Conservation (phyloP, 2,888 invertebrate genomes). For the Drosophila yooni region DNA sequence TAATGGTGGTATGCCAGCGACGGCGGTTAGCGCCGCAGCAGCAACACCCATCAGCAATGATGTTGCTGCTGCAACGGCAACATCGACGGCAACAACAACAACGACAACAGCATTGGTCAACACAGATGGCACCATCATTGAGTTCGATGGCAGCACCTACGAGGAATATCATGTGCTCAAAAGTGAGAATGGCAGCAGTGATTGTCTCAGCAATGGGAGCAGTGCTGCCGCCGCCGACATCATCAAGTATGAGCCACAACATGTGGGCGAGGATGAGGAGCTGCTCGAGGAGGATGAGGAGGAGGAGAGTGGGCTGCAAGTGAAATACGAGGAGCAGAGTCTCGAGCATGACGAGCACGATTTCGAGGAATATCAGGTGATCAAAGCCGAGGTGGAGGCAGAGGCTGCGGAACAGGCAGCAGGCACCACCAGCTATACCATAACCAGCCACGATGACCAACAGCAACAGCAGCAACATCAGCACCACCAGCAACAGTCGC, state of each 20-base stretch:
- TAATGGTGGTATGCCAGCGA: conserved; percentile 68
- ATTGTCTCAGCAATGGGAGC: conserved; percentile 71
- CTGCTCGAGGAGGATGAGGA: conserved; percentile 68
- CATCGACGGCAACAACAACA: conserved; percentile 50
- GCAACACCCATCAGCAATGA: conserved; percentile 38
- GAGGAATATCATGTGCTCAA: conserved; percentile 80
- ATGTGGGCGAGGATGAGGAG: conserved; percentile 64
- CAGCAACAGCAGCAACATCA: conserved; percentile 27
- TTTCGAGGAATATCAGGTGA: conserved; percentile 70
- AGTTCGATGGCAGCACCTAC: conserved; percentile 77
- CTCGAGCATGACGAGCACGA: conserved; percentile 66
- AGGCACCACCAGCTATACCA: conserved; percentile 69
- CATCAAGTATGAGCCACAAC: conserved; percentile 71
- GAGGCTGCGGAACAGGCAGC: conserved; percentile 58
- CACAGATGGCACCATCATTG: conserved; percentile 74
- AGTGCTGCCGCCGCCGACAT: conserved; percentile 69
- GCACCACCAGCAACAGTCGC: conserved; percentile 27
- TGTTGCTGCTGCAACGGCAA: conserved; percentile 4
- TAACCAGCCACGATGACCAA: conserved; percentile 50
- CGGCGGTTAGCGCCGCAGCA: conserved; percentile 56
- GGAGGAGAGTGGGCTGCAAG: conserved; percentile 65
- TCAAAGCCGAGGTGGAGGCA: conserved; percentile 67
- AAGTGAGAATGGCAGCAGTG: conserved; percentile 71
- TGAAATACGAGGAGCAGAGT: conserved; percentile 74
- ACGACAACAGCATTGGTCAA: conserved; percentile 71